Evolutionary conservation across 2,888 invertebrate genomes (phyloP).

Genomic region (Nomada flava): DNA sequence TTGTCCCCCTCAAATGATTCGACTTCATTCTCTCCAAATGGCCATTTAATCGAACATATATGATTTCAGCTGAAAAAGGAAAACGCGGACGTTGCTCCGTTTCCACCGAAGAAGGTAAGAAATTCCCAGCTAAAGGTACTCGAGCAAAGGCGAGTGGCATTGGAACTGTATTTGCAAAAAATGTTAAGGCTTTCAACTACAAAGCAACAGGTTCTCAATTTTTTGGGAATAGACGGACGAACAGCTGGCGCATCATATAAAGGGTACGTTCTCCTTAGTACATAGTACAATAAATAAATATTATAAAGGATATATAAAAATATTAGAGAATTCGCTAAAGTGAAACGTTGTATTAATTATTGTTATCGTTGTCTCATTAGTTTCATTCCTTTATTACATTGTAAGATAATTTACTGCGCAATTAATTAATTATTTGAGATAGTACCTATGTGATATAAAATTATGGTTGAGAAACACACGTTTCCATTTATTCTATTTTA

Average conservation of each 20-base stretch:
- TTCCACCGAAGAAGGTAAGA: conserved; percentile 87
- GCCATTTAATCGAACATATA: not conserved
- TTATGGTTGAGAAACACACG: too few species aligned
- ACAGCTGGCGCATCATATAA: conserved; percentile 66
- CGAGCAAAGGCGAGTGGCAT: conserved; percentile 85
- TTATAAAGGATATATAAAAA: not conserved
- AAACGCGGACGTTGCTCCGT: conserved; percentile 85
- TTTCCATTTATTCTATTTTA: too few species aligned
- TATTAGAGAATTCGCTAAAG: too few species aligned
- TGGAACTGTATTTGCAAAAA: conserved; percentile 86
- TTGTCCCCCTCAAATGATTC: not conserved
- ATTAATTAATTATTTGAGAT: too few species aligned
- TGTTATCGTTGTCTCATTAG: too few species aligned
- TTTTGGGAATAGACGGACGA: conserved; percentile 83
- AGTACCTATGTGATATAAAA: not conserved
- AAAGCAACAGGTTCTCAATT: conserved; percentile 84
- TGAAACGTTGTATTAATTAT: too few species aligned
- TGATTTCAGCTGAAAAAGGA: conserved; percentile 85
- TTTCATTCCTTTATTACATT: too few species aligned
- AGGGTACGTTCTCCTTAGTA: conserved; percentile 64
- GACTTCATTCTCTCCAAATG: not conserved
- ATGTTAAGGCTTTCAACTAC: conserved; percentile 84
- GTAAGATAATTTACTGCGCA: too few species aligned
- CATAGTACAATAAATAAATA: not conserved
- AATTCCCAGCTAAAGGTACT: conserved; percentile 86